Conservation (phyloP, 2,113 vertebrate genomes). For the Orthonyx spaldingii region DNA sequence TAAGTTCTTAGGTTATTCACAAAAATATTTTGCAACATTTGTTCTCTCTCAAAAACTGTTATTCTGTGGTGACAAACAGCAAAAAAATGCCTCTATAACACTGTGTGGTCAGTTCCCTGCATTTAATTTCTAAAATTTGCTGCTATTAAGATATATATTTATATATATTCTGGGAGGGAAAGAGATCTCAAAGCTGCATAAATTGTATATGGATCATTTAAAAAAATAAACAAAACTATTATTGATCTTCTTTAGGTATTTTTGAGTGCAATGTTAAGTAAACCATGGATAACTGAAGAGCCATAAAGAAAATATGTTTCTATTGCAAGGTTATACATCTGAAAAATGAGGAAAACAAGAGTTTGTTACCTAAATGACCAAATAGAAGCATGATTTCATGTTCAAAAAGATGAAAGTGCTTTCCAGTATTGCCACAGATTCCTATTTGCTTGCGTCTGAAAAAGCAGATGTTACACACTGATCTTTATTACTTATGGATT, state of each 20-base stretch:
- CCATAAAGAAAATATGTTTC: background rate
- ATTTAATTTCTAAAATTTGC: background rate
- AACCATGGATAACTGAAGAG: background rate
- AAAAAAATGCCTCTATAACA: background rate
- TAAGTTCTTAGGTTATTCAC: background rate
- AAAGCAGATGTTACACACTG: background rate
- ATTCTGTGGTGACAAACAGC: background rate
- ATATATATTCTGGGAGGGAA: background rate
- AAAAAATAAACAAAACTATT: accelerated
- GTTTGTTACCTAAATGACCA: background rate
- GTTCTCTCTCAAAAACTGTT: background rate
- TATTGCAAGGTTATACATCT: background rate
- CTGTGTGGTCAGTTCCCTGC: background rate
- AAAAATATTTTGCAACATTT: background rate
- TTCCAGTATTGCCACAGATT: background rate
- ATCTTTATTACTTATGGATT: background rate
- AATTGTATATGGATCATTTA: background rate
- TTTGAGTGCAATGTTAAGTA: background rate
- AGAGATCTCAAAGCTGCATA: background rate
- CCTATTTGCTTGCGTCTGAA: background rate
- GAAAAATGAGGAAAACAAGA: background rate
- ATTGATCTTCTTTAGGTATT: background rate
- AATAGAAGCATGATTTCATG: background rate
- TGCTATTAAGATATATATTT: background rate
- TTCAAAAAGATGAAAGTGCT: background rate